Base-by-base conservation (phyloP, 2,888 invertebrate genomes). In the Drosophila nr. perissopoda region DNA sequence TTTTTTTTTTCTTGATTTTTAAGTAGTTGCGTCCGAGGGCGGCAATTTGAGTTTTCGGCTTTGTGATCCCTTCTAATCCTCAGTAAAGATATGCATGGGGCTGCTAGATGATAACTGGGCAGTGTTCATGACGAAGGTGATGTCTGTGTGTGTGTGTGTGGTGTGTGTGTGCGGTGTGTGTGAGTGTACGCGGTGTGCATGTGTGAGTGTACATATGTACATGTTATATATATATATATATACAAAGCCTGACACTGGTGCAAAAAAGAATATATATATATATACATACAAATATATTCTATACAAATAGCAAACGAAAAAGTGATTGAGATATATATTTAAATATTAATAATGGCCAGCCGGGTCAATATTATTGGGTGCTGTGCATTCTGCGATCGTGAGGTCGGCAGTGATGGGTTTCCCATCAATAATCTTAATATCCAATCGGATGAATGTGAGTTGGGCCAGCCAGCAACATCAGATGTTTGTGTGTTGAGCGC, bases 181-280 rank as follows among this genome's bases (percentile, higher is more conserved):
- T 33, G 33, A 0, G 60, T 27, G 31, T 58, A 25, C 16, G 40
- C 53, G 31, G 40, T 51, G 25, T 59, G 18, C n/a, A 33, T 33
- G 34, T 40, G 27, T 56, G 60, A 40, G 29, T 36, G 36, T 60
- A 25, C 8, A 13, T 54, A 51, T 59, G 13, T 57, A 18, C 38
- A 59, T 59, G 10, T 58, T 60, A 53, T 71, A 62, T 31, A 31
- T 33, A 33, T 10, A 31, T 31, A 31, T 33, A 33, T 76, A 76
- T 71, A 71, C 58, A 71, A 49, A 51, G 33, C 38, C 29, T 21
- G 58, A 52, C 76, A 76, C 76, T 76, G 75, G 66, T 65, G 59
- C 49, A 36, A 54, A 60, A 46, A 31, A 53, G 34, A 53, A 40
- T 29, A 16, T 6, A 16, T 16, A 36, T 16, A 36, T 18, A 13